A percentile compares a stretch with the other conserved stretches of the same genome.
Conservation (phyloP, 2,113 vertebrate genomes). For the Oncorhynchus gorbuscha region DNA sequence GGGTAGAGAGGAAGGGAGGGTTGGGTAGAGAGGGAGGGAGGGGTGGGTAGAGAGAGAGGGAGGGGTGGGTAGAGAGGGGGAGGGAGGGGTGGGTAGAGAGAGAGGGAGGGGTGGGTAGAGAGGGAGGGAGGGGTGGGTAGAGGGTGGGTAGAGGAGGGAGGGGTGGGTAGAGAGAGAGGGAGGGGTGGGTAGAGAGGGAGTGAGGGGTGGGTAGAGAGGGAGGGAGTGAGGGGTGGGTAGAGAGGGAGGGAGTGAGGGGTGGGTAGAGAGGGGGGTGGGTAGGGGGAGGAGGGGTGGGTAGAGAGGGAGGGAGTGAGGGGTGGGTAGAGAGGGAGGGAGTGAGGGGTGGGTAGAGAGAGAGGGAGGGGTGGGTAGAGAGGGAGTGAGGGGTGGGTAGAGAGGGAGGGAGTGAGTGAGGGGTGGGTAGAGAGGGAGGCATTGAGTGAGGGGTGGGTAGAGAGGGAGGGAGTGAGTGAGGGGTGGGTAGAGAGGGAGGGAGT, state of each 20-base stretch:
- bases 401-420: no score
- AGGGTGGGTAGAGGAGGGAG: not conserved
- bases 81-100: no score
- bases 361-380: no score
- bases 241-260: not conserved
- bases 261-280: not conserved
- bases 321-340: no score
- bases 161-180: not conserved
- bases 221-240: accelerated
- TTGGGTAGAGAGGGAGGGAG: not conserved
- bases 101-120: not conserved
- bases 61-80: not conserved
- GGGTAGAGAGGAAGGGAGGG: not conserved
- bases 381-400: no score
- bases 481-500: no score
- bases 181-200: not conserved
- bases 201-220: not conserved
- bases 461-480: no score
- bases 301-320: no score
- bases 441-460: no score
- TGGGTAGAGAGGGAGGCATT: no score
- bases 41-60: not conserved
- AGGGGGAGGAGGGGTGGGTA: not conserved
- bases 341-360: no score
- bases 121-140: not conserved